Evolutionary conservation across 2,888 invertebrate genomes (phyloP).

Genomic region (Sphaerophoria rueppellii): DNA sequence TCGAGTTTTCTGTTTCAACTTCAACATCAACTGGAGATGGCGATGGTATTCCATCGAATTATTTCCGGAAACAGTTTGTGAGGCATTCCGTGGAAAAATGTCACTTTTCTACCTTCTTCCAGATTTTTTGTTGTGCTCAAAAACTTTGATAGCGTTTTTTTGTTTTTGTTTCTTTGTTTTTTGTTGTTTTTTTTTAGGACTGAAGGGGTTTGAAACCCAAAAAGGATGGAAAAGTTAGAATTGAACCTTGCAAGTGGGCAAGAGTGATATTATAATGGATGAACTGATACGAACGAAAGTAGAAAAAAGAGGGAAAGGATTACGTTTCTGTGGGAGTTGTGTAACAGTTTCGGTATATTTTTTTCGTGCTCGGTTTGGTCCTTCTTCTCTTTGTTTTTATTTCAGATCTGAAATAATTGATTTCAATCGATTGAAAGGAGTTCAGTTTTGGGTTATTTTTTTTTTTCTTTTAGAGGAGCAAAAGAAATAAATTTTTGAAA

Average conservation of each 20-base stretch:
- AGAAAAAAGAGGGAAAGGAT: not conserved
- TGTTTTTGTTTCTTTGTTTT: not conserved
- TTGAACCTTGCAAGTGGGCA: not conserved
- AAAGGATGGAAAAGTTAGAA: not conserved
- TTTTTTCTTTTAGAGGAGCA: too few relatives aligned
- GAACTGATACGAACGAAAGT: not conserved
- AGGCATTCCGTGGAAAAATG: constrained; percentile 2
- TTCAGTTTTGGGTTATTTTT: too few relatives aligned
- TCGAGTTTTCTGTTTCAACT: too few relatives aligned
- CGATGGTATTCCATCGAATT: too few relatives aligned
- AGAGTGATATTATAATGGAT: not conserved
- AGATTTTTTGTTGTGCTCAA: not conserved
- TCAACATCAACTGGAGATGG: too few relatives aligned
- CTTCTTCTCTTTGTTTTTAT: too few relatives aligned
- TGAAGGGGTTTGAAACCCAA: not conserved
- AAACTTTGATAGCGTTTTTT: not conserved
- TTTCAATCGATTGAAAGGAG: too few relatives aligned
- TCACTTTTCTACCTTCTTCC: not conserved
- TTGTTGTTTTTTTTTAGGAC: not conserved
- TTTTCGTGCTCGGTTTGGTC: not conserved
- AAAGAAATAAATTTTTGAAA: too few relatives aligned
- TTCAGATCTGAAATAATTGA: too few relatives aligned
- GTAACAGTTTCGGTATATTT: constrained; percentile 2
- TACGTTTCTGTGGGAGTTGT: not conserved
- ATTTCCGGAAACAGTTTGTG: not conserved